Evolutionary conservation across 1,140 invertebrate genomes (phyloP), one percentile per base, ranked within the genome.

Genomic region (Brachionus sp.): DNA sequence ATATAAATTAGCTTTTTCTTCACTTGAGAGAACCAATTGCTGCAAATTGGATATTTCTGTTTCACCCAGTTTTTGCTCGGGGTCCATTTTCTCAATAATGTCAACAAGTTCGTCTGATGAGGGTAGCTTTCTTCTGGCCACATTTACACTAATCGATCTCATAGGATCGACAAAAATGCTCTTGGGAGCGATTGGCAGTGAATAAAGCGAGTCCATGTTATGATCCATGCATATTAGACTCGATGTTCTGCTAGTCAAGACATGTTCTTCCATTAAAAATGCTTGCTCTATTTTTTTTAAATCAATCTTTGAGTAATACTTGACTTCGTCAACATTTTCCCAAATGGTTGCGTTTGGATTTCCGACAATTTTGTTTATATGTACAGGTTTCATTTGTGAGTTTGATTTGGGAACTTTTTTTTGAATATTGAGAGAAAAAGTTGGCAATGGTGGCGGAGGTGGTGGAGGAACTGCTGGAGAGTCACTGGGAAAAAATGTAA

Each of bases 231-330:
- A 46, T 10, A 75, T 5, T 6, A 75, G 70, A 50, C 70, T 75
- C 2, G 70, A 13, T 75, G 70, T 13, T 33, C 44, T 75, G 19
- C 7, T 44, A 25, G 70, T 12, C 66, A 39, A 19, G 4, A 1
- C 19, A 25, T 75, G 7, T 7, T 35, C 23, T 12, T 19, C 19
- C 39, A 75, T 35, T 5, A 19, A 75, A 75, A 75, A 75, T 13
- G 70, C 70, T 46, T 75, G n/a, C 44, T 75, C 70, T 29, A 75
- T 75, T 75, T 44, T 46, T 46, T 75, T 75, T 16, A 75, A 39
- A 75, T 75, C 70, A 46, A 75, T 44, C 42, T 19, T 25, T 9
- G 70, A 46, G 25, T 75, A 75, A 39, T 75, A 39, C 44, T 75
- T 44, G 9, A 19, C 37, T 25, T 75, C 70, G 25, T 75, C 70